A percentile compares a stretch with the other conserved stretches of the same genome.
phyloP scores from a whole-genome alignment of 2,888 invertebrate species.

The Yponomeuta plumbellus region DNA sequence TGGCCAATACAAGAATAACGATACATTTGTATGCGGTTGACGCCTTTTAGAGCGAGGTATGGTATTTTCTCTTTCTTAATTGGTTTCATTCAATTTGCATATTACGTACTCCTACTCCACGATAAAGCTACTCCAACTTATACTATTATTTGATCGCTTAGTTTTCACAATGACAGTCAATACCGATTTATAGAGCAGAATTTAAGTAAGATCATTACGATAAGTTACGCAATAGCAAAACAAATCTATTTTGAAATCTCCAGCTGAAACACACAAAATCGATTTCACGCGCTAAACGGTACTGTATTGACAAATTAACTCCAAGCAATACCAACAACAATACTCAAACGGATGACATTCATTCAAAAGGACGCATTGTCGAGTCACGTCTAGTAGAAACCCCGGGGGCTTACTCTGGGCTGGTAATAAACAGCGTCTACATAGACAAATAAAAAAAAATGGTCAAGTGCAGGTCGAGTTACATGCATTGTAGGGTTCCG shows the following conservation, averaged over 20 bases:
- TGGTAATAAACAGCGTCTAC: too few species aligned
- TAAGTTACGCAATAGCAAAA: too few species aligned
- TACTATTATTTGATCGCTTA: too few species aligned
- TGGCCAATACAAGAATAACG: neutral
- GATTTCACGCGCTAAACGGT: neutral
- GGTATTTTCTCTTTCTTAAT: neutral
- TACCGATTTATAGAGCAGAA: too few species aligned
- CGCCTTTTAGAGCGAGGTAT: neutral
- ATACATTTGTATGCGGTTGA: neutral
- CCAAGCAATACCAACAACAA: neutral
- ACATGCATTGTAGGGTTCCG: too few species aligned
- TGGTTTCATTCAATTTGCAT: neutral
- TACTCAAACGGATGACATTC: neutral
- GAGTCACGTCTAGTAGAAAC: neutral
- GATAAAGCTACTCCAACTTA: too few species aligned
- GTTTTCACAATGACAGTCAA: too few species aligned
- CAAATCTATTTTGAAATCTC: too few species aligned
- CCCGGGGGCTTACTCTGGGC: neutral
- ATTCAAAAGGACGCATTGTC: neutral
- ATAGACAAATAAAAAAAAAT: too few species aligned
- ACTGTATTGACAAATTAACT: neutral
- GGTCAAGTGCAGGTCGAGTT: too few species aligned
- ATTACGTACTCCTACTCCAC: neutral
- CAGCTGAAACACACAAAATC: neutral
- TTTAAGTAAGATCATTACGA: too few species aligned